Base-by-base conservation (phyloP, 2,113 vertebrate genomes). In the Rhegmatorhina hoffmannsi region DNA sequence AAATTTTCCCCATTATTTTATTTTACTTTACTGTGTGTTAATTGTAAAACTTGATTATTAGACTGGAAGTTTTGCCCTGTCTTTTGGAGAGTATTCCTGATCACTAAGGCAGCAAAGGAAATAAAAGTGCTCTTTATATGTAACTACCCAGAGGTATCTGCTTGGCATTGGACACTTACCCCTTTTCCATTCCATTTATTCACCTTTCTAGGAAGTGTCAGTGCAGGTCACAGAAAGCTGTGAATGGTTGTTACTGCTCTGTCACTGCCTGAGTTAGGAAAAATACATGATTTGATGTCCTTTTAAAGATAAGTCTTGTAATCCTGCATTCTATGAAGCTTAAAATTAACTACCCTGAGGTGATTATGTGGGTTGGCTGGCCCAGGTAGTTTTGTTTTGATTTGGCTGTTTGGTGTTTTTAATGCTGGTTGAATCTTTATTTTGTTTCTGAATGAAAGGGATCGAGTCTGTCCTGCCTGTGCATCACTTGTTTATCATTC, bases 401-500 rank as follows among this genome's bases (percentile, higher is more conserved):
- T 47, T 62, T 72, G 31, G 9, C 52, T 72, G 31, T 7, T 33
- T 44, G 24, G 10, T 29, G 11, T 28, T 79, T 69, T 75, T 14
- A 72, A 18, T 56, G 17, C 29, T 79, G 17, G 7, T 72, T 85
- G 33, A 75, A 50, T 34, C 19, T 19, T 5, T 38, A 7, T 17
- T 43, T 56, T 23, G 24, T 10, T 80, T 84, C 44, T 59, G 34
- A 78, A 31, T 59, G 46, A 76, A 80, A 73, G 67, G 40, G 25
- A 13, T 58, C 0, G 0, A 52, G 28, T 29, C 15, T 44, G 28
- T 56, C 43, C 16, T 58, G 68, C 10, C 28, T 43, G 2, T 60
- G 44, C n/a, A 56, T 78, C 26, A 6, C 47, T 49, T 10, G 19
- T 10, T 68, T 49, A 69, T 55, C n/a, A n/a, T 77, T 66, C 66